Evolutionary conservation across 2,888 invertebrate species (phyloP).

Genomic region (Lochmaea capreae): DNA sequence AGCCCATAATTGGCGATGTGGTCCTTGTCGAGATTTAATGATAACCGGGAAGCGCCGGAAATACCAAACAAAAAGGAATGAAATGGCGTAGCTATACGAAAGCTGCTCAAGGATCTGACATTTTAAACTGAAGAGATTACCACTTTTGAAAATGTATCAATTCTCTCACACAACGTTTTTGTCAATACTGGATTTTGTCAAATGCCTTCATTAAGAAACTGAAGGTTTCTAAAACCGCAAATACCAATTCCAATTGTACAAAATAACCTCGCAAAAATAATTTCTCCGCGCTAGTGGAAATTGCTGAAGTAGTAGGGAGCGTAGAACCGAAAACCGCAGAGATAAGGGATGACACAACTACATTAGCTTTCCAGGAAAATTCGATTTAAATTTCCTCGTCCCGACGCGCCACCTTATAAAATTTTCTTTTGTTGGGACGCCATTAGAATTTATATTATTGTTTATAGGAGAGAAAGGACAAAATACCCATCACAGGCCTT

Average conservation of each 20-base stretch:
- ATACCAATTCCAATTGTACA: too few relatives aligned
- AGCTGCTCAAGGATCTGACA: too few relatives aligned
- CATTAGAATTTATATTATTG: conserved; percentile 48
- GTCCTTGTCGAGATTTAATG: conserved; percentile 16
- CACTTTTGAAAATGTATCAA: too few relatives aligned
- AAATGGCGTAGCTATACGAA: not conserved
- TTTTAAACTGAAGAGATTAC: too few relatives aligned
- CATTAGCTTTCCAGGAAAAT: conserved; percentile 52
- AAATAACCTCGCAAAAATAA: not conserved
- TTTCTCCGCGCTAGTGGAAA: conserved; percentile 7
- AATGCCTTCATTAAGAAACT: too few relatives aligned
- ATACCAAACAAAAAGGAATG: not conserved
- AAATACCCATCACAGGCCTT: not conserved
- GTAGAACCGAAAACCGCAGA: conserved; percentile 53
- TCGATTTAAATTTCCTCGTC: conserved; percentile 57
- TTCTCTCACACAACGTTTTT: too few relatives aligned
- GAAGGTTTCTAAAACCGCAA: too few relatives aligned
- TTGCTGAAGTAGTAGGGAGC: conserved; percentile 33
- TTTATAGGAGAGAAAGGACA: conserved; percentile 31
- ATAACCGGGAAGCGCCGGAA: conserved; percentile 3
- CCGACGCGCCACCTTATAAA: conserved; percentile 43
- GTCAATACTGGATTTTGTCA: too few relatives aligned
- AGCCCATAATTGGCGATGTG: conserved; percentile 11
- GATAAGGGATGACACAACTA: conserved; percentile 60
- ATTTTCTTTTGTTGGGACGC: conserved; percentile 46